Percentiles rank a stretch among this genome's conserved stretches.
These are phyloP conservation scores for Parus major DNA, from an alignment of 2,113 vertebrate species.

Conservation along the genomic window DNA sequence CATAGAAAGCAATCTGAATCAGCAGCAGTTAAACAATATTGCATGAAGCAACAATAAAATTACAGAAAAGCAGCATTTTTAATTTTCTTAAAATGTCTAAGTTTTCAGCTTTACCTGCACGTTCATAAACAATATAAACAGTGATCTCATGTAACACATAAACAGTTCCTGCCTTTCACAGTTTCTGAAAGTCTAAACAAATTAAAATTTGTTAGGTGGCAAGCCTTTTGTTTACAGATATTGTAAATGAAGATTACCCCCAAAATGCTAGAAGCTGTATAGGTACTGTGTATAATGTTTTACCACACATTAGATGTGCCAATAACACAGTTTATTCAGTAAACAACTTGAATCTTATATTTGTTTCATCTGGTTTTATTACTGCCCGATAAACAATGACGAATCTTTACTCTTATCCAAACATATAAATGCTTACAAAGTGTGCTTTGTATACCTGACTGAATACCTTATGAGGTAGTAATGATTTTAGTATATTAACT, in stretches of 20 bases:
- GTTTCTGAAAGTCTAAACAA: conserved; percentile 74
- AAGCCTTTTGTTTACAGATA: conserved; percentile 84
- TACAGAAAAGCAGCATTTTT: conserved; percentile 82
- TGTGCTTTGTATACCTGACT: conserved; percentile 78
- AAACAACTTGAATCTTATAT: conserved; percentile 77
- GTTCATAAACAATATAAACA: conserved; percentile 77
- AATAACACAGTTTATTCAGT: conserved; percentile 80
- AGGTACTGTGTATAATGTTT: conserved; percentile 82
- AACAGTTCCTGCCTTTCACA: conserved; percentile 76
- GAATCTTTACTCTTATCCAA: conserved; percentile 73
- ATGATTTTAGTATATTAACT: conserved; percentile 76
- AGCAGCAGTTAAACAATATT: conserved; percentile 84
- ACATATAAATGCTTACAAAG: conserved; percentile 76
- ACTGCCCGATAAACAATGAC: conserved; percentile 67
- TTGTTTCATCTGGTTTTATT: conserved; percentile 80
- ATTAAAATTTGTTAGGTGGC: conserved; percentile 79
- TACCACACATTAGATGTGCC: conserved; percentile 88
- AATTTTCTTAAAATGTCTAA: conserved; percentile 76
- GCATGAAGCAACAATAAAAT: conserved; percentile 87
- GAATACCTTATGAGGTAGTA: conserved; percentile 70
- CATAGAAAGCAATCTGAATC: conserved; percentile 81
- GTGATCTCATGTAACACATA: conserved; percentile 78
- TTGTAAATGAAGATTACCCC: conserved; percentile 78
- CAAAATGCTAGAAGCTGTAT: conserved; percentile 80
- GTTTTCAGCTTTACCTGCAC: conserved; percentile 84